These are phyloP conservation scores for Salvelinus sp. DNA, from an alignment of 2,113 vertebrate species.

Conservation along the genomic window DNA sequence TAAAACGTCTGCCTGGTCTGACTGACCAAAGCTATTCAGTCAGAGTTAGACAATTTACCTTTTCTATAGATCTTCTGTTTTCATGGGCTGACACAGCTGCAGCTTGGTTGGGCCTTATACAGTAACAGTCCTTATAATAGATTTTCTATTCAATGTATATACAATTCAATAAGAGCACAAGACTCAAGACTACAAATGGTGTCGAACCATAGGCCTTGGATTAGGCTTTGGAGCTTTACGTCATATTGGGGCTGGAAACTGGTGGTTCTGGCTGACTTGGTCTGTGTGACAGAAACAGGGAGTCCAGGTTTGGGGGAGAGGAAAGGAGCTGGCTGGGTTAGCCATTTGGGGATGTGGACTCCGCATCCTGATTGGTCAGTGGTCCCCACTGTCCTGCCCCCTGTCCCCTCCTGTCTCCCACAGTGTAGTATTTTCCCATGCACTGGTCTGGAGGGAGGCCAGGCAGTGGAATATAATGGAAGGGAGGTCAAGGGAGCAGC, in stretches of 20 bases:
- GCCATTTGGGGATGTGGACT: constrained; percentile 30
- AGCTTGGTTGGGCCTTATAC: not conserved
- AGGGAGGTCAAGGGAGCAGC: constrained; percentile 70
- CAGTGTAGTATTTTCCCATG: constrained; percentile 92
- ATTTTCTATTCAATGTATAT: too few species aligned
- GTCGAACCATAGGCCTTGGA: not conserved
- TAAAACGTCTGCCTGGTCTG: not conserved
- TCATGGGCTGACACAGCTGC: not conserved
- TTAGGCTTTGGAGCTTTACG: not conserved
- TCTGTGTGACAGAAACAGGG: constrained; percentile 34
- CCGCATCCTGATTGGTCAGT: constrained; percentile 42
- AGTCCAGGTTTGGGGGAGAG: constrained; percentile 19
- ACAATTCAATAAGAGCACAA: too few species aligned
- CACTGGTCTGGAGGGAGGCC: constrained; percentile 80
- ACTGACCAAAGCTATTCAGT: not conserved
- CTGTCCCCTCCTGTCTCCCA: constrained; percentile 57
- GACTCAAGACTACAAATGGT: not conserved
- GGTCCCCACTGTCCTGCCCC: constrained; percentile 10
- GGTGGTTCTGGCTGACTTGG: constrained; percentile 32
- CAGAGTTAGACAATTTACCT: too few species aligned
- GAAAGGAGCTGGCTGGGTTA: not conserved
- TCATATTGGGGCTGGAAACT: constrained; percentile 37
- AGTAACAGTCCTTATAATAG: too few species aligned
- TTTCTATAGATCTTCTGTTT: not conserved
- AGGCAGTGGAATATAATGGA: constrained; percentile 68